phyloP scores from a whole-genome alignment of 2,888 invertebrate genomes.

The Polia nebulosa region DNA sequence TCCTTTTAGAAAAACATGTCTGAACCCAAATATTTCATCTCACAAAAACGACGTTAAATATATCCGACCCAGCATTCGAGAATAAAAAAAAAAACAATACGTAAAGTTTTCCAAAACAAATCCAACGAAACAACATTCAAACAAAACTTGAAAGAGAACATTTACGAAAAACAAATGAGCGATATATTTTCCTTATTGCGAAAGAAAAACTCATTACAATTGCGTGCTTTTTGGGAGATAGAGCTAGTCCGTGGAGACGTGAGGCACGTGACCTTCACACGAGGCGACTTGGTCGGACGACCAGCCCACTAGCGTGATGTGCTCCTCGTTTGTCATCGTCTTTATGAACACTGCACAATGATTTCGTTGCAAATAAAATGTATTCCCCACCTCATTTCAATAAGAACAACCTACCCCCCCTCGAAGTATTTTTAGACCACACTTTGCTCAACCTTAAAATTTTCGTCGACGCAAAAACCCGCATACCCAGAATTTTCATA shows the following conservation, averaged over 20 bases:
- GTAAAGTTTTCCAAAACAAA: slow-evolving; percentile 39
- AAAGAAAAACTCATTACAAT: slow-evolving; percentile 46
- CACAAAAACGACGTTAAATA: neutral
- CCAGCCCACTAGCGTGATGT: slow-evolving; percentile 23
- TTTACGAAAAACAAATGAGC: slow-evolving; percentile 48
- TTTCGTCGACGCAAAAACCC: slow-evolving; percentile 16
- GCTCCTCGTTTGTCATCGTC: slow-evolving; percentile 27
- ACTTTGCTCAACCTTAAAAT: slow-evolving; percentile 32
- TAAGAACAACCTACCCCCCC: slow-evolving; percentile 11
- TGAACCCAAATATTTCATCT: neutral
- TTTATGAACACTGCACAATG: slow-evolving; percentile 44
- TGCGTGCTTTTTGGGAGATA: slow-evolving; percentile 39
- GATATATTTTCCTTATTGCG: slow-evolving; percentile 47
- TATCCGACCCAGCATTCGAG: slow-evolving; percentile 1
- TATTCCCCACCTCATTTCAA: slow-evolving; percentile 28
- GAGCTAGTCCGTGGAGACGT: slow-evolving; percentile 15
- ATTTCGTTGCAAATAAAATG: slow-evolving; percentile 21
- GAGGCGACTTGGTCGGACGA: neutral
- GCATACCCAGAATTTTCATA: slow-evolving; percentile 35
- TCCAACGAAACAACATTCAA: slow-evolving; percentile 43
- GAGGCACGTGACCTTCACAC: slow-evolving; percentile 33
- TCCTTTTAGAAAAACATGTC: slow-evolving; percentile 1
- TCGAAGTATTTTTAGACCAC: slow-evolving; percentile 37
- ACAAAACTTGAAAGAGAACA: slow-evolving; percentile 35
- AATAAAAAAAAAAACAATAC: slow-evolving; percentile 32